phyloP scores from a whole-genome alignment of 2,888 invertebrate genomes.

The Drosophila mimica region DNA sequence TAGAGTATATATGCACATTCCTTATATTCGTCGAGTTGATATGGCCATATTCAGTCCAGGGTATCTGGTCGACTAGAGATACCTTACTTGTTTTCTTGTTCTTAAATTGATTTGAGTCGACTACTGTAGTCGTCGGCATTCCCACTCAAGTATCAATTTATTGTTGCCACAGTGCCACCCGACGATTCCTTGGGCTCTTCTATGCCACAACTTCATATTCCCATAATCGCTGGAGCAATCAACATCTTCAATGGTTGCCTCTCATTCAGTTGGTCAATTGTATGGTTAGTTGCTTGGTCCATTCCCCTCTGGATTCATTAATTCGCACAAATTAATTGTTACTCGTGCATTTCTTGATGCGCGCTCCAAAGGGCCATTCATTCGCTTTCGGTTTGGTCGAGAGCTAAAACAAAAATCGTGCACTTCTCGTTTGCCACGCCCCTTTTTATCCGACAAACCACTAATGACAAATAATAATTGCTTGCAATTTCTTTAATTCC shows the following conservation, averaged over 20 bases:
- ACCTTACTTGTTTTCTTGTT: slow-evolving; percentile 44
- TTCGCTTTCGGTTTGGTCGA: slow-evolving; percentile 23
- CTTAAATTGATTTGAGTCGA: slow-evolving; percentile 63
- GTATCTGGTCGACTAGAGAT: slow-evolving; percentile 42
- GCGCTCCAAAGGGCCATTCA: slow-evolving; percentile 51
- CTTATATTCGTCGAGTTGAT: background rate
- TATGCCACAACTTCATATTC: slow-evolving; percentile 42
- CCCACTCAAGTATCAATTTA: slow-evolving; percentile 64
- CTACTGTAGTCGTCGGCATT: slow-evolving; percentile 27
- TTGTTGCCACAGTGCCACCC: slow-evolving; percentile 30
- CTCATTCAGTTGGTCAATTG: slow-evolving; percentile 34
- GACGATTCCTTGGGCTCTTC: slow-evolving; percentile 15
- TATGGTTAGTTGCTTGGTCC: slow-evolving; percentile 21
- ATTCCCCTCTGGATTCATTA: slow-evolving; percentile 60
- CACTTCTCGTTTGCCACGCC: slow-evolving; percentile 12
- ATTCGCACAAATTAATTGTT: slow-evolving; percentile 74
- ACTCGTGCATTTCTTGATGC: slow-evolving; percentile 67
- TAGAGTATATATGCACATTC: background rate
- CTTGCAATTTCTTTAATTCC: slow-evolving; percentile 74
- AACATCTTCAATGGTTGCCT: slow-evolving; percentile 40
- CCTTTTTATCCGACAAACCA: slow-evolving; percentile 20
- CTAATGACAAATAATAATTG: slow-evolving; percentile 77
- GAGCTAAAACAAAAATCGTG: slow-evolving; percentile 42
- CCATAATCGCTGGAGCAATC: slow-evolving; percentile 56
- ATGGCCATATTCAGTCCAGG: background rate